These are phyloP conservation scores for Aphodius granarius DNA, from an alignment of 2,888 invertebrate genomes.

Conservation along the genomic window DNA sequence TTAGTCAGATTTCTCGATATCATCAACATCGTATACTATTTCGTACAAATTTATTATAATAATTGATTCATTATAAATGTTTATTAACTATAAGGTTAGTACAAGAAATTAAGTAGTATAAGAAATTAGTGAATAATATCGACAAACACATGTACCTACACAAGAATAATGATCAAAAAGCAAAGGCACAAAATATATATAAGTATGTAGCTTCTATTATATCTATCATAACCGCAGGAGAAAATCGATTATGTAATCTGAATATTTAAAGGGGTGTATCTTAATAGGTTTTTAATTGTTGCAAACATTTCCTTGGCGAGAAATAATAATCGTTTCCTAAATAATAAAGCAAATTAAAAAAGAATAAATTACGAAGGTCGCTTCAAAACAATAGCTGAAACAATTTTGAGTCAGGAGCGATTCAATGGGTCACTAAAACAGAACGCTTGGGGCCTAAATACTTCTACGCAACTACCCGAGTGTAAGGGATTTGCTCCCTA, in stretches of 20 bases:
- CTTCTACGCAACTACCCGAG: constrained; percentile 26
- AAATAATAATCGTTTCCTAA: neutral
- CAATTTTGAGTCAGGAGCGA: neutral
- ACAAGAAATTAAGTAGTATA: no score
- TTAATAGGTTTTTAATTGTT: neutral
- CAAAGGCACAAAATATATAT: neutral
- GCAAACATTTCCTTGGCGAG: neutral
- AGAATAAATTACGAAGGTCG: no score
- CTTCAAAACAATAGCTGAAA: no score
- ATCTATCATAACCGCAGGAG: neutral
- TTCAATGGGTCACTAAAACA: constrained; percentile 17
- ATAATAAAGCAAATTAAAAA: no score
- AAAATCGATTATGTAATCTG: neutral
- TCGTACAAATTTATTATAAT: no score
- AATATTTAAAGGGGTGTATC: neutral
- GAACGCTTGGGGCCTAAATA: constrained; percentile 17
- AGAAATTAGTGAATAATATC: no score
- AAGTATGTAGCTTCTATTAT: no score
- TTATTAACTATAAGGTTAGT: no score
- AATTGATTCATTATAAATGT: no score
- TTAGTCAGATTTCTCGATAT: no score
- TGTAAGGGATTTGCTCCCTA: constrained; percentile 26
- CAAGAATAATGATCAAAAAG: neutral
- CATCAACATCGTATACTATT: no score
- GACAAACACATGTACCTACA: no score